These are phyloP conservation scores for Irena cyanogastra DNA, from an alignment of 2,113 vertebrate species.

Conservation along the genomic window DNA sequence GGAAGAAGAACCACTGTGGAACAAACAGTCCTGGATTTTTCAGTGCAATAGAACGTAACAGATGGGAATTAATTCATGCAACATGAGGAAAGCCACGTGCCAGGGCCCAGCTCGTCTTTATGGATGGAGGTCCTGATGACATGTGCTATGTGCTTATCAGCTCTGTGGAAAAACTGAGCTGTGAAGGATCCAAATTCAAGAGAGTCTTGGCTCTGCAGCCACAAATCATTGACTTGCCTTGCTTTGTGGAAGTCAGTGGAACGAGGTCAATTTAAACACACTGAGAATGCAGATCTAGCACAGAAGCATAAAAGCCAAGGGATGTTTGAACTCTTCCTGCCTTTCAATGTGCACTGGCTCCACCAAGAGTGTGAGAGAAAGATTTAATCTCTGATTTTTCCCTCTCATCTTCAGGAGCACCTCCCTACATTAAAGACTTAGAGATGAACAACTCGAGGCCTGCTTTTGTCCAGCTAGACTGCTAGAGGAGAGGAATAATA, in stretches of 20 bases:
- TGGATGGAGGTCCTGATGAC: not conserved
- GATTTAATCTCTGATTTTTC: not conserved
- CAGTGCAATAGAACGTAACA: not conserved
- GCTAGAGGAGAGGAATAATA: not conserved
- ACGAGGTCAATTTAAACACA: not conserved
- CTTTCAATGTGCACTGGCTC: not conserved
- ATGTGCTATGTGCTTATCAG: not conserved
- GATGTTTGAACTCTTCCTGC: not conserved
- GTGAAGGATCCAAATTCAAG: not conserved
- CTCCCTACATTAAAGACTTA: not conserved
- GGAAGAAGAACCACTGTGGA: not conserved
- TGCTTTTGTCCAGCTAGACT: not conserved
- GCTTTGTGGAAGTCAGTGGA: not conserved
- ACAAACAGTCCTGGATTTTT: not conserved
- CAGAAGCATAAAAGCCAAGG: fast-evolving
- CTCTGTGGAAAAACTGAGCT: not conserved
- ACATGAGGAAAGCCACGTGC: not conserved
- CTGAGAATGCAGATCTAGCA: not conserved
- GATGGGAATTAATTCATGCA: not conserved
- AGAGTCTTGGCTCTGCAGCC: not conserved
- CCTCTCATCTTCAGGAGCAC: not conserved
- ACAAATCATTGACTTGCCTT: not conserved
- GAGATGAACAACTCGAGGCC: not conserved
- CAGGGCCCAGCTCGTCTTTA: not conserved
- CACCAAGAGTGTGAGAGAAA: not conserved